A percentile compares a stretch with the other conserved stretches of the same genome.
Conservation (phyloP, 1,140 invertebrate species). For the Procambarus virginalis region DNA sequence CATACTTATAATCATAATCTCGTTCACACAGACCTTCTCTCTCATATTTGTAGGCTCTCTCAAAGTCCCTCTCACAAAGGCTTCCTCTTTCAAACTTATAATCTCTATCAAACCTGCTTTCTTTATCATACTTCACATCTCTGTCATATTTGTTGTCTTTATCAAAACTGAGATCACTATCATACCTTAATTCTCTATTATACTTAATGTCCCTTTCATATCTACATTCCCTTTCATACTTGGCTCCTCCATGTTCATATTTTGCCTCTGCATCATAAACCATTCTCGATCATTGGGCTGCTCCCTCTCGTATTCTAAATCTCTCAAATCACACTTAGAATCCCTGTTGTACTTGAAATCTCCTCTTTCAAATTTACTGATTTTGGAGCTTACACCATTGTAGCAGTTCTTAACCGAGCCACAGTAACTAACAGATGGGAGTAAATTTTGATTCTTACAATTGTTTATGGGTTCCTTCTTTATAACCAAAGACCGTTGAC, state of each 20-base stretch:
- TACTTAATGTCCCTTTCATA: constrained; percentile 33
- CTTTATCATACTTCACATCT: constrained; percentile 34
- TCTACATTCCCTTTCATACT: constrained; percentile 28
- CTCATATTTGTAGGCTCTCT: constrained; percentile 34
- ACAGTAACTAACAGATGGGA: constrained; percentile 39
- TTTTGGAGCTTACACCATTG: constrained; percentile 23
- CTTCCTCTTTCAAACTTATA: constrained; percentile 18
- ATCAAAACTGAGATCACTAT: constrained; percentile 2
- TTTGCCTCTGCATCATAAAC: constrained; percentile 25
- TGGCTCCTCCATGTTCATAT: constrained; percentile 8
- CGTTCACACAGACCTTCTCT: constrained; percentile 24
- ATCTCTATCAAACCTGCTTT: constrained; percentile 16
- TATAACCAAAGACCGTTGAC: constrained; percentile 17
- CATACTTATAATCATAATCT: constrained; percentile 42
- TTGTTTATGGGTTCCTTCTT: constrained; percentile 39
- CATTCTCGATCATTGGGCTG: constrained; percentile 5
- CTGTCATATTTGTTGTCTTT: constrained; percentile 9
- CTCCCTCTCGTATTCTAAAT: constrained; percentile 29
- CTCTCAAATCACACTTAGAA: constrained; percentile 15
- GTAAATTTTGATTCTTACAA: constrained; percentile 23
- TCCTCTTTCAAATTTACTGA: constrained; percentile 23
- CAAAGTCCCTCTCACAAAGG: constrained; percentile 23
- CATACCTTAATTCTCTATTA: constrained; percentile 19
- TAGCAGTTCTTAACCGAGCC: constrained; percentile 41
- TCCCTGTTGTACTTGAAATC: constrained; percentile 7